Evolutionary conservation across 1,140 invertebrate species (phyloP), one percentile per base, ranked within the genome.

Genomic region (Popillia japonica): DNA sequence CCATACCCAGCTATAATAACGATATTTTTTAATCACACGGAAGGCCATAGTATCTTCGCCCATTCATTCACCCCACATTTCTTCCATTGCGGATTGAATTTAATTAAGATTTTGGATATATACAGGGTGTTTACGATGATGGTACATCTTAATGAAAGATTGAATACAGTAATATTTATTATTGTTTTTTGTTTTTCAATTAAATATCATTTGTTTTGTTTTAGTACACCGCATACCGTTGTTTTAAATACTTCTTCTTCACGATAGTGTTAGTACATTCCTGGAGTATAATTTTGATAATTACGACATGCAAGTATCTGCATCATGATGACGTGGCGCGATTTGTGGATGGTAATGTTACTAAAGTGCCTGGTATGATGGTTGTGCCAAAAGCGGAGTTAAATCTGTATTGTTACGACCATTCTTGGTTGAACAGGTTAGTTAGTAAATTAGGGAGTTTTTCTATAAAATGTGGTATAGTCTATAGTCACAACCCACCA

Each of bases 221-320:
- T 77, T 84, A 88, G 87, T 86, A 87, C 14, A 86, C 87, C 48
- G 77, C 87, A 11, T 86, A 88, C 84, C 87, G 87, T 42, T 86
- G 88, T 0, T 83, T 88, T 0, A 87, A 89, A 80, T 88, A 87
- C 77, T 77, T 87, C 27, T 82, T 88, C 4, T 75, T 88, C 6
- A 87, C 87, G 2, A 79, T 89, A 20, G 86, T 88, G 78, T 86
- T 88, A 78, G 80, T 88, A 40, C 87, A 88, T 78, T 78, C 88
- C 0, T 88, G 87, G 75, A 84, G 87, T 0, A 86, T 84, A 0
- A 81, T 88, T 74, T 78, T 89, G 9, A 86, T 89, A 68, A 85
- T 81, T 20, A 80, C 85, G 44, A 86, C 86, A 0, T 89, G 88
- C 77, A 82, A 84, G 81, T 88, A 87, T 79, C 82, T 87, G 9